Evolutionary conservation across 2,888 invertebrate species (phyloP), one percentile per base, ranked within the genome.

Genomic region (Chironomus tentans): DNA sequence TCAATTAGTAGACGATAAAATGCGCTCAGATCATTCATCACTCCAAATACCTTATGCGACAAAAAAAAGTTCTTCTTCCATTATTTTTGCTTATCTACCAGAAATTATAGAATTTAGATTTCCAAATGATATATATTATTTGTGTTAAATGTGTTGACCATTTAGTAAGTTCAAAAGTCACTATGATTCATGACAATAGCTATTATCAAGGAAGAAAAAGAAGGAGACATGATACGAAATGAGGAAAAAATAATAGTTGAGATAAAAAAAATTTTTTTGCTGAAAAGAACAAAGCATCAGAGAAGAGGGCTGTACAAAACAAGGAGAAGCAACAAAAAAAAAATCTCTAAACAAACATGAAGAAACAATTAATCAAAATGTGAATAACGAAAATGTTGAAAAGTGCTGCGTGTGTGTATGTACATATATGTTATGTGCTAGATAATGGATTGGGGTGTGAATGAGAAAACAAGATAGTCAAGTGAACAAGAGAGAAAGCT

Each of bases 301-400:
- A 6, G 6, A 62, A 65, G n/a, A 65, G 62, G 15, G 38, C 28
- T 46, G 56, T 21, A 62, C 46, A 18, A 12, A 62, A 62, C 12
- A 18, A 73, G 46, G 7, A 12, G 22, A 21, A 65, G 24, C 21
- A 65, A 38, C 38, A 38, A 38, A 7, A 38, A 38, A 38, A 65
- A 62, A 73, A 62, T 73, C 73, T 15, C 46, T 73, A 65, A 38
- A 73, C 73, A 73, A 73, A 73, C 73, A 73, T 73, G 73, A 73
- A 73, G 73, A 38, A 62, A 65, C 73, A 56, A 73, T 73, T 73
- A 73, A 73, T 73, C 73, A 73, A 38, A 70, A 47, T 18, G 24
- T 13, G 15, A 62, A 56, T 62, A 65, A 65, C 22, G 46, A 71
- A 73, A 73, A 46, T 28, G 28, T 24, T 50, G 24, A 22, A 38